phyloP scores from a whole-genome alignment of 2,888 invertebrate genomes.

The Smittia aterrima region DNA sequence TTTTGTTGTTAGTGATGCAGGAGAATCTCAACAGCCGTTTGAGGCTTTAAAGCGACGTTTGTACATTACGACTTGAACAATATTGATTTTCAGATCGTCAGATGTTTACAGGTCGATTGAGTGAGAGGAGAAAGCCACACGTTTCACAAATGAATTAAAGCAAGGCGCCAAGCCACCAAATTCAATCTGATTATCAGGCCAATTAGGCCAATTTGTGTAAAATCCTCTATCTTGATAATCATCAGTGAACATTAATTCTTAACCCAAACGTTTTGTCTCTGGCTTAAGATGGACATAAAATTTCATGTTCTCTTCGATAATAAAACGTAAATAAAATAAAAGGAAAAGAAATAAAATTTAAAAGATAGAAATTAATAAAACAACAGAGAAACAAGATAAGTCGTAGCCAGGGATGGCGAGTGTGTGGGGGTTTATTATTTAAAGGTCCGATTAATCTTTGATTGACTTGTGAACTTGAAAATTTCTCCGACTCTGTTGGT shows the following conservation, averaged over 20 bases:
- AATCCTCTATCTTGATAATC: conserved; percentile 33
- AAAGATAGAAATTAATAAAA: conserved; percentile 20
- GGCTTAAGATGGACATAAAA: conserved; percentile 10
- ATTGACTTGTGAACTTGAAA: too few relatives aligned
- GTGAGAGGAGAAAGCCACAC: background rate
- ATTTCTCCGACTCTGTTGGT: background rate
- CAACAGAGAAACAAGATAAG: background rate
- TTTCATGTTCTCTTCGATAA: conserved; percentile 24
- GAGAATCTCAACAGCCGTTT: background rate
- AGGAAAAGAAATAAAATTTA: conserved; percentile 24
- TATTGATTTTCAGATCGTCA: conserved; percentile 24
- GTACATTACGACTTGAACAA: background rate
- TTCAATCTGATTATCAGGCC: conserved; percentile 27
- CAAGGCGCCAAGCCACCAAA: too few relatives aligned
- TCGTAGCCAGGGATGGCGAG: background rate
- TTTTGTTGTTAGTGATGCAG: background rate
- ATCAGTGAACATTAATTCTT: conserved; percentile 26
- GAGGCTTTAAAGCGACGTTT: conserved; percentile 27
- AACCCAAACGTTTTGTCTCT: conserved; percentile 28
- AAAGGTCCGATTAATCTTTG: too few relatives aligned
- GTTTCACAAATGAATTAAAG: background rate
- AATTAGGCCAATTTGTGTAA: conserved; percentile 41
- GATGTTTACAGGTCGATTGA: background rate
- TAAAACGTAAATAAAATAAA: conserved; percentile 38
- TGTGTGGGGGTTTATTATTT: background rate